Evolutionary conservation across 2,888 invertebrate species (phyloP), one percentile per base, ranked within the genome.

Genomic region (Nomada fabriciana): DNA sequence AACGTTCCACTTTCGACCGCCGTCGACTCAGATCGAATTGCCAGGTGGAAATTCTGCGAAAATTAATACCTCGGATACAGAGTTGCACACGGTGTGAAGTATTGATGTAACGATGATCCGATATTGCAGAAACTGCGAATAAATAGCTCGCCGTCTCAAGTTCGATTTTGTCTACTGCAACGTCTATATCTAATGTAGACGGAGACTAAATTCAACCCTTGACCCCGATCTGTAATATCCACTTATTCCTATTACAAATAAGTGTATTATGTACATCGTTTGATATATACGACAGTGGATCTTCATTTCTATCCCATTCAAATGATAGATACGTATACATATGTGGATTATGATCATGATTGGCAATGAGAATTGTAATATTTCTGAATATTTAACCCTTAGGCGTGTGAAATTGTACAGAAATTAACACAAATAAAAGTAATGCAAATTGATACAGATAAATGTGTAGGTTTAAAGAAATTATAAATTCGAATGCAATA

Each of bases 1-100:
- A 67, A 59, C 25, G 77, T 13, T 78, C 83, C 25, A 82, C 77
- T 74, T 82, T 77, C 82, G 74, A 77, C 77, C 74, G 29, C 18
- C 63, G 74, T 77, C 70, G 70, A 78, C 77, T 77, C 70, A 52
- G 82, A 83, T 83, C 83, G 60, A 60, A 78, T 83, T 83, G 75
- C 83, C 11, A 18, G 23, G 55, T 78, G 72, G 67, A 82, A 83
- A 69, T 82, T 78, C 75, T 55, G 50, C 75, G 78, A 71, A 78
- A 83, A 82, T 83, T 71, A 78, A 83, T 83, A 83, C 82, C 65
- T 50, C 73, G 61, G 60, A 72, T 53, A 63, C 50, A 42, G 50
- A 50, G 29, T 43, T n/a, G 29, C 15, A 53, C 64, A 52, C 20
- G 42, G 42, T 73, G 73, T 63, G 68, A 71, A 71, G 74, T 61